These are phyloP conservation scores for Spisula subtruncata DNA, from an alignment of 2,888 invertebrate genomes.

Conservation along the genomic window DNA sequence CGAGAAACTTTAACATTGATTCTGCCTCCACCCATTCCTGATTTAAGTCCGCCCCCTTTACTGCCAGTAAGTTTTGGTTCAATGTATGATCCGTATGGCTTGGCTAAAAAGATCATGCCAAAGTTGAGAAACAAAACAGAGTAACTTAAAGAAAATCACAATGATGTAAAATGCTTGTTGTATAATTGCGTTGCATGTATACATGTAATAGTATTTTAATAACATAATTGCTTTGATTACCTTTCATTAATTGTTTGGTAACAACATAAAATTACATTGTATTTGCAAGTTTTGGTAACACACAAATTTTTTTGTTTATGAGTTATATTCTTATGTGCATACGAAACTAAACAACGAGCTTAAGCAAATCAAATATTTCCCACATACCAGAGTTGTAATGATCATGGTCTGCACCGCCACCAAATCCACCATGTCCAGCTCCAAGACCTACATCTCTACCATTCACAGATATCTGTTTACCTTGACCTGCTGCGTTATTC, in stretches of 20 bases:
- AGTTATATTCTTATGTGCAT: too few species aligned
- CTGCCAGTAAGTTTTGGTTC: constrained; percentile 77
- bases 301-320: too few species aligned
- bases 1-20: constrained; percentile 73
- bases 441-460: constrained; percentile 67
- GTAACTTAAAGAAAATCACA: too few species aligned
- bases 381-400: constrained; percentile 37
- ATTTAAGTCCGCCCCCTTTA: constrained; percentile 75
- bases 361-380: background rate
- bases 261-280: too few species aligned
- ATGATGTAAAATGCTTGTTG: too few species aligned
- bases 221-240: too few species aligned
- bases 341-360: background rate
- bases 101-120: constrained; percentile 61
- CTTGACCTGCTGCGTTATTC: background rate
- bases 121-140: background rate
- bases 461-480: background rate
- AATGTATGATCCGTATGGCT: constrained; percentile 78
- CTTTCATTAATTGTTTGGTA: too few species aligned
- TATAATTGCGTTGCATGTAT: too few species aligned
- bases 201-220: too few species aligned
- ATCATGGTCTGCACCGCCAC: constrained; percentile 74
- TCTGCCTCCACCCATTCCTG: constrained; percentile 77
- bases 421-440: constrained; percentile 81
- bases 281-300: too few species aligned